A percentile compares a stretch with the other conserved stretches of the same genome.
Conservation (phyloP, 53 echinoderm and acorn worm species). For the Luidia sarsii region DNA sequence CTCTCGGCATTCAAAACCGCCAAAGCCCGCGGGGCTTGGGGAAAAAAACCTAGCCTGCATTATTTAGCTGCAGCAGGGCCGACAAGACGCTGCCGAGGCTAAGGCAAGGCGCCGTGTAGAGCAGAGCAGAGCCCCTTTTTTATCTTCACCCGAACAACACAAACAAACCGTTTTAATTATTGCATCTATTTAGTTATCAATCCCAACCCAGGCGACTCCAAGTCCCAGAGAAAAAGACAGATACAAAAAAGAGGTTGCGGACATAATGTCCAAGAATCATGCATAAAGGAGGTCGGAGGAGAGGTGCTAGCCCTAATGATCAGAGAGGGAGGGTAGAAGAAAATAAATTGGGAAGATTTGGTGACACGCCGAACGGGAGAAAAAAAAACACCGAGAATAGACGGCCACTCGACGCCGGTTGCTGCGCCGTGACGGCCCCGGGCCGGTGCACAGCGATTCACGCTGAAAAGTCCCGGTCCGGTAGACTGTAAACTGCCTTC, state of each 20-base stretch:
- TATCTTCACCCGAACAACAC: no score
- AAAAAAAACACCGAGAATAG: constrained; percentile 19
- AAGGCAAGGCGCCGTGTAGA: constrained; percentile 79
- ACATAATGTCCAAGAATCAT: no score
- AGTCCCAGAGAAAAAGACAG: no score
- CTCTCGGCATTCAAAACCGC: constrained; percentile 17
- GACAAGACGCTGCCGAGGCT: no score
- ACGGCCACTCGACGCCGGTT: background rate
- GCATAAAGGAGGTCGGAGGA: no score
- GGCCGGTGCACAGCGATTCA: constrained; percentile 34
- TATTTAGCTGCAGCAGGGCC: constrained; percentile 48
- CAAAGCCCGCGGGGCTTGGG: constrained; percentile 26
- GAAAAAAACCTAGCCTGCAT: constrained; percentile 19
- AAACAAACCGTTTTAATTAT: constrained; percentile 31
- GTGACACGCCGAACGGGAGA: no score
- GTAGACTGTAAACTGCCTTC: constrained; percentile 30
- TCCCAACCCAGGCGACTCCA: background rate
- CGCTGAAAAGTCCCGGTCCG: constrained; percentile 20
- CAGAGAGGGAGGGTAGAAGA: no score
- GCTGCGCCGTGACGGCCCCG: constrained; percentile 15
- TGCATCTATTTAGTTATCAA: background rate
- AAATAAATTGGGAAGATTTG: no score
- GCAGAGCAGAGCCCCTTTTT: no score
- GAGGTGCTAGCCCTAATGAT: no score
- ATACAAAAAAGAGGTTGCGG: no score